phyloP scores from a whole-genome alignment of 2,888 invertebrate genomes.

The Platerodrilus igneus region DNA sequence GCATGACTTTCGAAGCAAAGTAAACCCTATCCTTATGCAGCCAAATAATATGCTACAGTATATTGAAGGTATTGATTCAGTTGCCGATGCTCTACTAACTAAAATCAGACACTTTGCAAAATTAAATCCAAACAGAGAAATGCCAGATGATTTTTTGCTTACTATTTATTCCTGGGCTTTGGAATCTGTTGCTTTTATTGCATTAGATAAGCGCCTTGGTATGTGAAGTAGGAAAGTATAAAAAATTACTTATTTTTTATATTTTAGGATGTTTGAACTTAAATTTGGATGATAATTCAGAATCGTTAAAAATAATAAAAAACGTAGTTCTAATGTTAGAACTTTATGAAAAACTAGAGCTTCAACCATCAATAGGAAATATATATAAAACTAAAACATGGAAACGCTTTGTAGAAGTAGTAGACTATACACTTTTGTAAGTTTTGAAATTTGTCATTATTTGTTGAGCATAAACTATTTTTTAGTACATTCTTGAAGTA shows the following conservation, averaged over 20 bases:
- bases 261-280: constrained; percentile 45
- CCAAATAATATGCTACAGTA: constrained; percentile 43
- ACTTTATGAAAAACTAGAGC: constrained; percentile 38
- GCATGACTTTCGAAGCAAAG: constrained; percentile 51
- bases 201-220: constrained; percentile 43
- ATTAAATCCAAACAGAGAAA: constrained; percentile 28
- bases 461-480: constrained; percentile 2
- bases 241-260: too few species aligned
- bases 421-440: constrained; percentile 47
- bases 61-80: constrained; percentile 34
- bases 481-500: constrained; percentile 35
- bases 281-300: constrained; percentile 38
- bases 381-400: constrained; percentile 38
- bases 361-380: constrained; percentile 41
- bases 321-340: constrained; percentile 35
- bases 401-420: constrained; percentile 38
- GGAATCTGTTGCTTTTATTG: constrained; percentile 52
- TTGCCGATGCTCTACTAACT: constrained; percentile 36
- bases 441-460: constrained; percentile 36
- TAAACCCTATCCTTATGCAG: constrained; percentile 54
- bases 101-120: constrained; percentile 26
- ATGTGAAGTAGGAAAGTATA: too few species aligned
- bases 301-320: constrained; percentile 47
- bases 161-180: constrained; percentile 61
- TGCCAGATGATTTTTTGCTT: constrained; percentile 47